Conservation (phyloP, 2,113 vertebrate genomes). For the Stictonetta naevosa region DNA sequence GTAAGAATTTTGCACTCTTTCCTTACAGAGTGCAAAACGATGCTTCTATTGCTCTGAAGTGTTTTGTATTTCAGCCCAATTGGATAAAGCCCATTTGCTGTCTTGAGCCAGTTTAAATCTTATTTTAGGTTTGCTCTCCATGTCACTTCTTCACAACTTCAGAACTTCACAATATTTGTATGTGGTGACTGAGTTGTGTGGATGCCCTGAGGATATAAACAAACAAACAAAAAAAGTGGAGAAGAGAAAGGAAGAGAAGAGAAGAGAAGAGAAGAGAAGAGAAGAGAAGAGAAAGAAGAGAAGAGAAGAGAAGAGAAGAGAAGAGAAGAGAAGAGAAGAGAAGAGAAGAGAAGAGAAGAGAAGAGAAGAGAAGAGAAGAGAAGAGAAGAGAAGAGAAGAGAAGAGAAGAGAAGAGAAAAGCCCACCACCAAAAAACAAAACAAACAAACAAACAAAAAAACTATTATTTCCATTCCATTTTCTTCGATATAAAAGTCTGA, state of each 20-base stretch:
- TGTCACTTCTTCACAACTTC: neutral
- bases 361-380: neutral
- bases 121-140: neutral
- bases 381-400: neutral
- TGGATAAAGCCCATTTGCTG: neutral
- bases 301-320: neutral
- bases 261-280: too few species aligned
- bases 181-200: neutral
- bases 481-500: neutral
- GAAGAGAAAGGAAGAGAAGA: too few species aligned
- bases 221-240: too few species aligned
- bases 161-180: neutral
- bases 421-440: neutral
- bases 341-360: neutral
- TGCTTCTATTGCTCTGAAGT: neutral
- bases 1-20: neutral
- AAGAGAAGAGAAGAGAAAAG: neutral
- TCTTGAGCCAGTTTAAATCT: neutral
- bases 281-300: too few species aligned
- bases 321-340: neutral
- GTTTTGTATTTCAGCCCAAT: neutral
- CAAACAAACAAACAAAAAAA: neutral
- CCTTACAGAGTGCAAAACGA: neutral
- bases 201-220: neutral
- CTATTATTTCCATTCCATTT: neutral